Percentiles rank a stretch among this genome's conserved stretches.
Evolutionary conservation across 2,888 invertebrate genomes (phyloP).

Genomic region (Protonemura montana): DNA sequence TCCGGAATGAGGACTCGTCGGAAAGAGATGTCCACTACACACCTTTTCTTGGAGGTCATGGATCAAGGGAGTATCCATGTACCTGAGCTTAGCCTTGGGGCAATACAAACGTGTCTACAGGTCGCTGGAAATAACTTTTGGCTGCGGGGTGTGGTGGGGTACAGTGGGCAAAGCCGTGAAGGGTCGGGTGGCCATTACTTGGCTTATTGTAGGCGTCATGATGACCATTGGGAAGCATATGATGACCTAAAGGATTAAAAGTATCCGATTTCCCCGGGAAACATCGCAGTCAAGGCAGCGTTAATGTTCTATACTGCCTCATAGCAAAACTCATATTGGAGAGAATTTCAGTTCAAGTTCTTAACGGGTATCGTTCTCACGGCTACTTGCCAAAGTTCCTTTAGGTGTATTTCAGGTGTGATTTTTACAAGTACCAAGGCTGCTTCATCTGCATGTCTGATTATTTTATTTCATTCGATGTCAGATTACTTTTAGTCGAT

Average conservation of each 20-base stretch:
- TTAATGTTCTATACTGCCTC: background rate
- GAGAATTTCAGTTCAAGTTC: background rate
- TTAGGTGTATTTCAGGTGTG: no score
- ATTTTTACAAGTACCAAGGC: no score
- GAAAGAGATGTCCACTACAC: background rate
- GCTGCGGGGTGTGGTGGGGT: conserved; percentile 7
- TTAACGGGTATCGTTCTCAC: no score
- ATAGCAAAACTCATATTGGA: background rate
- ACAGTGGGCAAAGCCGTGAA: background rate
- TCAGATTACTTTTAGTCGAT: no score
- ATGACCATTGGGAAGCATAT: conserved; percentile 20
- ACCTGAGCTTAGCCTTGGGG: background rate
- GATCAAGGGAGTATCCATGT: background rate
- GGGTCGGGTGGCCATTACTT: conserved; percentile 19
- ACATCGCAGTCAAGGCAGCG: background rate
- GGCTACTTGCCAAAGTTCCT: no score
- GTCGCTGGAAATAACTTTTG: background rate
- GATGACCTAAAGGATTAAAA: conserved; percentile 14
- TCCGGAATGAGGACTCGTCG: background rate
- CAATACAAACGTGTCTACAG: background rate
- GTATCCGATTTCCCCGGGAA: background rate
- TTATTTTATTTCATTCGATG: no score
- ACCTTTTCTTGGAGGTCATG: background rate
- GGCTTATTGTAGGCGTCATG: conserved; percentile 9
- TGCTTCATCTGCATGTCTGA: no score